Evolutionary conservation across 2,113 vertebrate genomes (phyloP).

Genomic region (Chaetodon auriga): DNA sequence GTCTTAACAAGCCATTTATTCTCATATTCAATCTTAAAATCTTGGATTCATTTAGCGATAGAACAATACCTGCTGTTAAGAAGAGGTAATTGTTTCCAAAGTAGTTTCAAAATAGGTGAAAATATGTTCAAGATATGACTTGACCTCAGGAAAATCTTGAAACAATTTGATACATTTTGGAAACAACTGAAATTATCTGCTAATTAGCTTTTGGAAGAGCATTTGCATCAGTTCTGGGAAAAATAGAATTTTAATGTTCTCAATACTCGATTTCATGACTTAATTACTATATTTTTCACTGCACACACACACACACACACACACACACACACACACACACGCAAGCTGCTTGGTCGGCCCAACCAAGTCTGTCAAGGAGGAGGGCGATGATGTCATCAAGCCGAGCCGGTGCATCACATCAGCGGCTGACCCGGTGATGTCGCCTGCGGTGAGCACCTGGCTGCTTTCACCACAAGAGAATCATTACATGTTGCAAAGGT

Average conservation of each 20-base stretch:
- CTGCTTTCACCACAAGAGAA: slow-evolving; percentile 75
- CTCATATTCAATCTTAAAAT: slow-evolving; percentile 40
- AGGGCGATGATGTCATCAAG: slow-evolving; percentile 75
- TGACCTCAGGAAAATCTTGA: slow-evolving; percentile 33
- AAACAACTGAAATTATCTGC: slow-evolving; percentile 38
- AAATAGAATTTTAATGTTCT: slow-evolving; percentile 39
- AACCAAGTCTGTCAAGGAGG: slow-evolving; percentile 17
- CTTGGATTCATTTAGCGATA: slow-evolving; percentile 45
- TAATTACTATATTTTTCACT: slow-evolving; percentile 20
- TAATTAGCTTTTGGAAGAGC: slow-evolving; percentile 46
- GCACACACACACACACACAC: background rate
- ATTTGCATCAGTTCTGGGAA: slow-evolving; percentile 28
- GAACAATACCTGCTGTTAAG: slow-evolving; percentile 29
- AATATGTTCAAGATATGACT: slow-evolving; percentile 31
- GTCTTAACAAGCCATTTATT: slow-evolving; percentile 51
- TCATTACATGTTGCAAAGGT: slow-evolving; percentile 69
- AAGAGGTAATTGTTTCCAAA: slow-evolving; percentile 33
- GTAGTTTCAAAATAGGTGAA: slow-evolving; percentile 16
- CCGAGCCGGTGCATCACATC: slow-evolving; percentile 58
- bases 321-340: slow-evolving; percentile 11
- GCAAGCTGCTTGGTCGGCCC: slow-evolving; percentile 5
- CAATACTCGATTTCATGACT: slow-evolving; percentile 34
- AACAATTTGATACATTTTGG: slow-evolving; percentile 40
- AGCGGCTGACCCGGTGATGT: slow-evolving; percentile 61
- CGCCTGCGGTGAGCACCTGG: slow-evolving; percentile 78